Conservation (phyloP, 2,888 invertebrate species). For the Psylliodes chrysocephalus region DNA sequence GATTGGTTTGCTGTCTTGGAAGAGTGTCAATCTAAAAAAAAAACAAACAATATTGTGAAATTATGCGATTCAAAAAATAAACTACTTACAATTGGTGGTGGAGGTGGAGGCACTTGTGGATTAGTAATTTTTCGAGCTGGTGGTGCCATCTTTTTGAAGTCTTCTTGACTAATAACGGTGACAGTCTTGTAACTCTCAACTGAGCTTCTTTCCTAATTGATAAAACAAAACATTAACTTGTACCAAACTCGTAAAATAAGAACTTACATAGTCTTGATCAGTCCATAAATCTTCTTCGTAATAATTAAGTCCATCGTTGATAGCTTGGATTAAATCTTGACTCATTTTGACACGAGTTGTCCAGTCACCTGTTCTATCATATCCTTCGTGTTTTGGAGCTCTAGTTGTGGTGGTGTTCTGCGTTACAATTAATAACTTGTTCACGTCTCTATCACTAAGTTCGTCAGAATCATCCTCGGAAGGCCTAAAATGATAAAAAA, state of each 20-base stretch:
- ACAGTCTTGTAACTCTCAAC: conserved; percentile 82
- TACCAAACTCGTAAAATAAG: not conserved
- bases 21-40: conserved; percentile 39
- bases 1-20: conserved; percentile 32
- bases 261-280: conserved; percentile 59
- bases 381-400: conserved; percentile 84
- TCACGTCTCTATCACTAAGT: conserved; percentile 91
- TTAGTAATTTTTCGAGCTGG: conserved; percentile 73
- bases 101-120: conserved; percentile 85
- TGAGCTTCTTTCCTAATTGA: conserved; percentile 51
- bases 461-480: conserved; percentile 86
- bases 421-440: conserved; percentile 94
- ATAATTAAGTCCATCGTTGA: conserved; percentile 95
- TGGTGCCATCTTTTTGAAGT: conserved; percentile 83
- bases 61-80: not conserved
- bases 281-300: conserved; percentile 96
- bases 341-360: conserved; percentile 92
- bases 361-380: conserved; percentile 92
- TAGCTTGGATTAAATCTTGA: conserved; percentile 93
- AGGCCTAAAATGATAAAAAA: conserved; percentile 68
- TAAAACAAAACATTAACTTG: conserved; percentile 15
- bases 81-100: conserved; percentile 68
- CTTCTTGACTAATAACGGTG: conserved; percentile 87
- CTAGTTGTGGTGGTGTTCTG: conserved; percentile 69
- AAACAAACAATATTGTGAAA: not conserved